Evolutionary conservation across 2,113 vertebrate genomes (phyloP).

Genomic region (Piprites chloris): DNA sequence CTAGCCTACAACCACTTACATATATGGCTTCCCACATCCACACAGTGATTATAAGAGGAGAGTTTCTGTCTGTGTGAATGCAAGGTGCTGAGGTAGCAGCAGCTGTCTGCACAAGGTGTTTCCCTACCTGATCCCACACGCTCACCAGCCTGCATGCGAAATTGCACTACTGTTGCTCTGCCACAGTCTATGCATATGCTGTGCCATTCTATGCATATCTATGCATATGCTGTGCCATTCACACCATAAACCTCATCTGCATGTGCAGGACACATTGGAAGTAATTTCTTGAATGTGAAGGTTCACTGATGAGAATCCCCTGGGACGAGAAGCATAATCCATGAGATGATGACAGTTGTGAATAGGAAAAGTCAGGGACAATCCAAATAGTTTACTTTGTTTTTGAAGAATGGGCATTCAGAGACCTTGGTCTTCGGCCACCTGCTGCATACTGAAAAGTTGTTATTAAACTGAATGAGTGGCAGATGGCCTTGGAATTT

Average conservation of each 20-base stretch:
- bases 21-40: not conserved
- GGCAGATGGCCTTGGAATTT: not conserved
- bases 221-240: not conserved
- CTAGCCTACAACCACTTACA: not conserved
- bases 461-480: not conserved
- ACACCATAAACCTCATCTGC: not conserved
- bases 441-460: not conserved
- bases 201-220: not conserved
- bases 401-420: not conserved
- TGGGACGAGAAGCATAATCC: not conserved
- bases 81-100: not conserved
- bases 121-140: not conserved
- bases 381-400: not conserved
- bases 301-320: accelerated
- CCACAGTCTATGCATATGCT: not conserved
- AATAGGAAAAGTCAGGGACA: not conserved
- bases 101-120: not conserved
- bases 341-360: not conserved
- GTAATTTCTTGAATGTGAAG: not conserved
- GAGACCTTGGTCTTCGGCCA: not conserved
- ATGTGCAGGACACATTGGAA: not conserved
- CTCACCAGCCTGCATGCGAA: not conserved
- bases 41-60: not conserved
- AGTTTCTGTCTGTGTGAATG: not conserved
- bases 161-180: not conserved